Percentiles rank a stretch among this genome's conserved stretches.
Conservation (phyloP, 2,888 invertebrate genomes). For the Nipponacmea schrenckii region DNA sequence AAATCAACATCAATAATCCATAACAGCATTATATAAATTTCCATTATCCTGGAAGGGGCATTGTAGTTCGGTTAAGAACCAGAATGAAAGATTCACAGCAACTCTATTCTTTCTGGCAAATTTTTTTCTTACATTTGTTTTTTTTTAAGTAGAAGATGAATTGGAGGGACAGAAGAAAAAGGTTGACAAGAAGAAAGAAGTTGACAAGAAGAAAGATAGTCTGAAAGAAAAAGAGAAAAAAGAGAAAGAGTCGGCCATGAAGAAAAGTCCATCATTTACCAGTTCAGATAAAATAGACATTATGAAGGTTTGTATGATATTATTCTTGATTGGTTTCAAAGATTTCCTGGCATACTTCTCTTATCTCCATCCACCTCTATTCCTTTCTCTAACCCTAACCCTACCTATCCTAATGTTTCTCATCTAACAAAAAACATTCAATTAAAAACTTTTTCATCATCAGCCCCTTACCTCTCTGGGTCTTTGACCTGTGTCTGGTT, state of each 20-base stretch:
- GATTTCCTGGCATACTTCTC: neutral
- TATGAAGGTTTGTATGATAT: constrained; percentile 79
- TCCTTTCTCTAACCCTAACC: too few relatives aligned
- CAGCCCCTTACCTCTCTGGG: too few relatives aligned
- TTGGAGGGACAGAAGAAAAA: constrained; percentile 45
- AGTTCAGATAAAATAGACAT: constrained; percentile 94
- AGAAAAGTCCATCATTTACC: constrained; percentile 42
- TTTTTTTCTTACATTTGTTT: neutral
- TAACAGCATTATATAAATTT: too few relatives aligned
- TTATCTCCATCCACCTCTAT: neutral
- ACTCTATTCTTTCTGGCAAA: neutral
- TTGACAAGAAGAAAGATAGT: constrained; percentile 35
- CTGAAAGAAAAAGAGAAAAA: constrained; percentile 40
- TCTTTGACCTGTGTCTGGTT: too few relatives aligned
- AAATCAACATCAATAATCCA: too few relatives aligned
- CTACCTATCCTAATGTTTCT: too few relatives aligned
- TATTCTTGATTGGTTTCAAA: neutral
- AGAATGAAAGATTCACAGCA: too few relatives aligned
- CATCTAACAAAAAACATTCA: too few relatives aligned
- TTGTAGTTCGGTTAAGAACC: too few relatives aligned
- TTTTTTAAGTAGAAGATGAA: constrained; percentile 40
- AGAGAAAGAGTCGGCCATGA: constrained; percentile 40
- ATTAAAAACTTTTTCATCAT: too few relatives aligned
- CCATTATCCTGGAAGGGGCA: too few relatives aligned
- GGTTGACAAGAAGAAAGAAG: constrained; percentile 33